Evolutionary conservation across 2,888 invertebrate genomes (phyloP).

Genomic region (Eupelmus urozonus): DNA sequence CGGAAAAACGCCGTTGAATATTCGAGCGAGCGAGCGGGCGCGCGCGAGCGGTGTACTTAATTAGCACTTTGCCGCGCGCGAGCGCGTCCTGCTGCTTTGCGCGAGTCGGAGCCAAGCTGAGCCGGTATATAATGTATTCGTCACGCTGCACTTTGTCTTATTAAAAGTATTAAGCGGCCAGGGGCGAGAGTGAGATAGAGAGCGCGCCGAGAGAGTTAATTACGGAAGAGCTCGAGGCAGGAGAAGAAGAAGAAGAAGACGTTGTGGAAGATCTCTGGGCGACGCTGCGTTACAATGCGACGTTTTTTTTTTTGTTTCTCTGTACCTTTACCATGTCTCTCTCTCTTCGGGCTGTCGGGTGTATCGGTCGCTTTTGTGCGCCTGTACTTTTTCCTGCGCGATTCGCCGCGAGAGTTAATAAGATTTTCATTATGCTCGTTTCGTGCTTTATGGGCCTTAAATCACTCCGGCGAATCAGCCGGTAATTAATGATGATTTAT

Average conservation of each 20-base stretch:
- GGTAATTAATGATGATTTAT: constrained; percentile 59
- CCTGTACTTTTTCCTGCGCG: background rate
- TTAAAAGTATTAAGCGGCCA: constrained; percentile 68
- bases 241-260: background rate
- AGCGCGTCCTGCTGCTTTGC: no score
- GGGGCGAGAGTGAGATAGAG: background rate
- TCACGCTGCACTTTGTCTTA: constrained; percentile 67
- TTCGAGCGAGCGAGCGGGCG: no score
- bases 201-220: constrained; percentile 32
- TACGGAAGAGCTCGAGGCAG: constrained; percentile 38
- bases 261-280: background rate
- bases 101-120: constrained; percentile 58
- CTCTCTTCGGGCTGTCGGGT: background rate
- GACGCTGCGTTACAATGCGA: constrained; percentile 31
- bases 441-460: constrained; percentile 49
- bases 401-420: constrained; percentile 43
- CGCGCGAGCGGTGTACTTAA: no score
- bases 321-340: background rate
- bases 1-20: constrained; percentile 42
- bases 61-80: constrained; percentile 9
- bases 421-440: constrained; percentile 56
- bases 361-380: background rate
- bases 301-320: background rate
- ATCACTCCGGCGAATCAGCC: constrained; percentile 51
- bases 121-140: constrained; percentile 71